Base-by-base conservation (phyloP, 35 echinoderm and acorn worm species). In the Stichopus chloronotus region DNA sequence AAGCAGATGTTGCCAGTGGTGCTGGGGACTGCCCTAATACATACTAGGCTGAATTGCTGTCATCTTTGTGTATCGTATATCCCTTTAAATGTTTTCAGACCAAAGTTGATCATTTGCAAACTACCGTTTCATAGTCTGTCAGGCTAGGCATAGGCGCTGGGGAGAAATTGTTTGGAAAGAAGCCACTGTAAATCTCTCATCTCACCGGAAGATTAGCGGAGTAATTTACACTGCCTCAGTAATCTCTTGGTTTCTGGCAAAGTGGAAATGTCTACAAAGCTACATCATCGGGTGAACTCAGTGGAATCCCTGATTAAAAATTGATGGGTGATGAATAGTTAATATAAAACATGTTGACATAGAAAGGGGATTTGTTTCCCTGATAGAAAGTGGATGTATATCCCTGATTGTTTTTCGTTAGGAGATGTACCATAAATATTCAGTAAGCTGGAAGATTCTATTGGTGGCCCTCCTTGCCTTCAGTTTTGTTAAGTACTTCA, bases 151-250 rank as follows among this genome's bases (percentile, higher is more conserved):
- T n/a, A 43, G 30, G 30, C 30, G 30, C 30, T 43, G 30, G 69
- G 22, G 69, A 74, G 69, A 74, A n/a, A 74, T 74, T 74, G 69
- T 74, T 74, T 74, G 69, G 69, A 74, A 74, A 74, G 69, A 74
- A 74, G 69, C 69, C 17, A 7, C 69, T 74, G 69, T 74, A 74
- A 74, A 74, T 74, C 69, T 74, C 69, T 74, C 69, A n/a, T 74
- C 69, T 74, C 69, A 74, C 22, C 17, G 19, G 69, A 74, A 74
- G 69, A 74, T 74, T 74, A 74, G 4, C 17, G 6, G 69, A 74
- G 69, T 74, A 74, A 74, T 74, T 74, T 74, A 20, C 69, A 5
- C 69, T 74, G 7, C n/a, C 69, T 20, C 69, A 43, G 30, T 43
- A 43, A 43, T 43, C 30, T 43, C 30, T 43, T 43, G 3, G 30